phyloP scores from a whole-genome alignment of 92 coral and sea anemone genomes.

The Umimayanthus chanpuru region DNA sequence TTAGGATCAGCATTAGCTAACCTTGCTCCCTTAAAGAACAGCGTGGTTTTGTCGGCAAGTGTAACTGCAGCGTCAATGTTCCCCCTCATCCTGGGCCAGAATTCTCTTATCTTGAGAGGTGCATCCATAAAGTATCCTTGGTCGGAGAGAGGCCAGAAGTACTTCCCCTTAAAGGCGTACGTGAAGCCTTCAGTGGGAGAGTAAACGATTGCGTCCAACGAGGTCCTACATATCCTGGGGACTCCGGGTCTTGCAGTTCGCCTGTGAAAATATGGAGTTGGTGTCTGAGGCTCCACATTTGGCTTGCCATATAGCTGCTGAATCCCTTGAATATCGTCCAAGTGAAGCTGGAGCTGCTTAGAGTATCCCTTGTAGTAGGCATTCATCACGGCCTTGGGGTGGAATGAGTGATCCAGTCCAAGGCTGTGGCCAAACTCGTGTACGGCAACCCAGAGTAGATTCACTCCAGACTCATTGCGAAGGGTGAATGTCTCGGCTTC shows the following conservation, averaged over 20 bases:
- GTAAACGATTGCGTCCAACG: constrained; percentile 54
- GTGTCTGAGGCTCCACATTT: constrained; percentile 15
- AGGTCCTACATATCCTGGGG: constrained; percentile 39
- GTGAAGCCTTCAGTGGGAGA: constrained; percentile 29
- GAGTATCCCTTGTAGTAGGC: constrained; percentile 77
- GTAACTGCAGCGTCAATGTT: constrained; percentile 85
- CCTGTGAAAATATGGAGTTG: constrained; percentile 43
- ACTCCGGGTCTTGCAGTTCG: constrained; percentile 20
- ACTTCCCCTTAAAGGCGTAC: constrained; percentile 51
- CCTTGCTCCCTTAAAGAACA: constrained; percentile 81
- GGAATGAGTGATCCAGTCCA: constrained; percentile 87
- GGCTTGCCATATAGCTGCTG: constrained; percentile 80
- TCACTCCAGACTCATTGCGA: constrained; percentile 57
- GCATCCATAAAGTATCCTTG: constrained; percentile 28
- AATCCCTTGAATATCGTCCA: constrained; percentile 86
- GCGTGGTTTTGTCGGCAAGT: constrained; percentile 70
- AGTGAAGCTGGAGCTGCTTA: constrained; percentile 66
- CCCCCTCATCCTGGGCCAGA: constrained; percentile 73
- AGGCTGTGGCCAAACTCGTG: constrained; percentile 96
- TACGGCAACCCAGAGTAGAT: constrained; percentile 88
- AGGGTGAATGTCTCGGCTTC: constrained; percentile 84
- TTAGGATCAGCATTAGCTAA: not conserved
- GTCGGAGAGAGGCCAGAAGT: constrained; percentile 54
- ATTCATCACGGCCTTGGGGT: constrained; percentile 78
- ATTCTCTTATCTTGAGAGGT: constrained; percentile 63